Conservation (phyloP, 2,888 invertebrate species). For the Elmis aenea region DNA sequence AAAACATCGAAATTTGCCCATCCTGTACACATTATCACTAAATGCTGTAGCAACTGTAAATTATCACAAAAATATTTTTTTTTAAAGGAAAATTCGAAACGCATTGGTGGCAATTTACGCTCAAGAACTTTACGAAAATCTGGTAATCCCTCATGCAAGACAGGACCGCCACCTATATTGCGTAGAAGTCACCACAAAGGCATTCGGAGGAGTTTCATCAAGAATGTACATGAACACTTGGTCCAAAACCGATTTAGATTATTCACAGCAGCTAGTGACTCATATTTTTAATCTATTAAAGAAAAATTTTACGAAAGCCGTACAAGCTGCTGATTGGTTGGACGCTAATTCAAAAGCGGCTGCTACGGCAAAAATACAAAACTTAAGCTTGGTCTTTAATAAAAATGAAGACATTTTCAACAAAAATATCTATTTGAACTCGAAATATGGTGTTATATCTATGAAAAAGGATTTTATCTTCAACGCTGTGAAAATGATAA, state of each 20-base stretch:
- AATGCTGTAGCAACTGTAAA: too few species aligned
- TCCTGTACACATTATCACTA: too few species aligned
- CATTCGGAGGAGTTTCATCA: slow-evolving; percentile 27
- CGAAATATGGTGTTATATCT: slow-evolving; percentile 7
- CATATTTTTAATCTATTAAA: slow-evolving; percentile 22
- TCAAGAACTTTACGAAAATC: slow-evolving; percentile 28
- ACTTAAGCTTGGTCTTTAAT: slow-evolving; percentile 17
- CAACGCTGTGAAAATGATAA: slow-evolving; percentile 13
- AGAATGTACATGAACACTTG: slow-evolving; percentile 20
- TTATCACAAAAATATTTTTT: too few species aligned
- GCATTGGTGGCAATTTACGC: slow-evolving; percentile 30
- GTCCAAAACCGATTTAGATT: slow-evolving; percentile 5
- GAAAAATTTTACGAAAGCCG: slow-evolving; percentile 10
- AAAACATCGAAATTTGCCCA: too few species aligned
- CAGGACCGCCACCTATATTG: slow-evolving; percentile 25
- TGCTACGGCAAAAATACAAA: slow-evolving; percentile 16
- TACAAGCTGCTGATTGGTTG: slow-evolving; percentile 21
- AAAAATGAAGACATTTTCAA: slow-evolving; percentile 11
- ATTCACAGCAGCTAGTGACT: slow-evolving; percentile 11
- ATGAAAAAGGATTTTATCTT: slow-evolving; percentile 4
- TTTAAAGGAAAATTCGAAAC: slow-evolving; percentile 27
- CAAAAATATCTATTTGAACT: slow-evolving; percentile 3
- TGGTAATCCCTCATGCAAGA: slow-evolving; percentile 24
- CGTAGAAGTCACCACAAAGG: slow-evolving; percentile 20
- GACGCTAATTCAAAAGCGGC: slow-evolving; percentile 15